A percentile compares a stretch with the other conserved stretches of the same genome.
Evolutionary conservation across 2,797 vertebrate species (phyloP).

Genomic region (Eremophila alpestris): DNA sequence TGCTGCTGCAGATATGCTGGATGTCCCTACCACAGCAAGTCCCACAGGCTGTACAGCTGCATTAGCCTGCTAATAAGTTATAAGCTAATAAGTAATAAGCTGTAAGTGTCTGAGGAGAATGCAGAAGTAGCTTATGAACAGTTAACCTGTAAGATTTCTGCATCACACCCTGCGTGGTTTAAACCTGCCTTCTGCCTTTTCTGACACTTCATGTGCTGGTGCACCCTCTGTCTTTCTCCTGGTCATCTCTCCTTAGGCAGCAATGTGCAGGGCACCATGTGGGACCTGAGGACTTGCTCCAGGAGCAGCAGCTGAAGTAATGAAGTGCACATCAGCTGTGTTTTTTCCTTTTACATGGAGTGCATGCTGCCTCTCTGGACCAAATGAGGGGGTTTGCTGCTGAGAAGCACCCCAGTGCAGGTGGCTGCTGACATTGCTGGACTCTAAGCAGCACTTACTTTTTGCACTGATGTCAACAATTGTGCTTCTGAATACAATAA

Average conservation of each 20-base stretch:
- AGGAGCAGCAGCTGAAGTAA: neutral
- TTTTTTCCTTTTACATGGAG: neutral
- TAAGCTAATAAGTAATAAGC: neutral
- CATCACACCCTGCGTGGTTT: neutral
- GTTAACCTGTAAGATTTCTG: neutral
- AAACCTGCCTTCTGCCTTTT: neutral
- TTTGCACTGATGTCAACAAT: neutral
- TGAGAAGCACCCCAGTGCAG: neutral
- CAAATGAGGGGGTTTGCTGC: neutral
- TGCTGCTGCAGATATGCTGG: fast-evolving
- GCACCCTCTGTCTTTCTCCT: neutral
- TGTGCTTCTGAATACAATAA: neutral
- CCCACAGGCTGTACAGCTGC: neutral
- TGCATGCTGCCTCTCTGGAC: neutral
- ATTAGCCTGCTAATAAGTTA: fast-evolving
- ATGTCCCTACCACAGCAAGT: neutral
- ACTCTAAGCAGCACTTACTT: neutral
- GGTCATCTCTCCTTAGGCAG: neutral
- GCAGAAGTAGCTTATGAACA: neutral
- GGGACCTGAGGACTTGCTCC: neutral
- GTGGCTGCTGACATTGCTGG: neutral
- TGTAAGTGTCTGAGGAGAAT: neutral
- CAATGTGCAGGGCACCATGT: fast-evolving
- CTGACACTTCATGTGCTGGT: fast-evolving
- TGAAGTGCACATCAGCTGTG: neutral